These are phyloP conservation scores for Ammospiza maritima DNA, from an alignment of 2,797 vertebrate genomes.

Conservation along the genomic window DNA sequence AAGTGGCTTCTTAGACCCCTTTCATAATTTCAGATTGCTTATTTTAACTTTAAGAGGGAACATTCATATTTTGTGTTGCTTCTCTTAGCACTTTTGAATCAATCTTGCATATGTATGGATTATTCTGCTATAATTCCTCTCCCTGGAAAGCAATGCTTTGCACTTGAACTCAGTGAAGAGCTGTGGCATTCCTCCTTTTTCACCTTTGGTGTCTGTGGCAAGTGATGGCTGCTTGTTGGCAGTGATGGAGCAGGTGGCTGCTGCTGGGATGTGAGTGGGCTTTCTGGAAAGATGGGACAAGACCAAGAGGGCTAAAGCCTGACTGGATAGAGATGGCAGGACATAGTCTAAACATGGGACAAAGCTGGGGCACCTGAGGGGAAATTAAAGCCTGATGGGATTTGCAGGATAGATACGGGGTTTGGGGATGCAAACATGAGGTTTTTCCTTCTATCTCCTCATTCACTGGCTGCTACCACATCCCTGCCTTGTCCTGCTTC, in stretches of 20 bases:
- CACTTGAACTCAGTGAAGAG: not conserved
- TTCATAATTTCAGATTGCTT: not conserved
- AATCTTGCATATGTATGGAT: not conserved
- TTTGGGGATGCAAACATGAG: not conserved
- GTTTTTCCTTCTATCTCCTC: not conserved
- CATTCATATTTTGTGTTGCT: not conserved
- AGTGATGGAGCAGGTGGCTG: fast-evolving
- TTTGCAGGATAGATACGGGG: not conserved
- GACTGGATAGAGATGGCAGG: not conserved
- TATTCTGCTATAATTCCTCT: not conserved
- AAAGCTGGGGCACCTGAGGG: not conserved
- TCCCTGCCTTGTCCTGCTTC: not conserved
- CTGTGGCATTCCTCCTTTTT: not conserved
- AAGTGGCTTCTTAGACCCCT: not conserved
- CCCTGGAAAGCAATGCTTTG: not conserved
- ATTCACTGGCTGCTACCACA: not conserved
- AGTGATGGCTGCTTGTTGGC: not conserved
- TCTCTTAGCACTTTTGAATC: not conserved
- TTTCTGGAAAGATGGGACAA: not conserved
- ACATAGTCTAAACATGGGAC: fast-evolving
- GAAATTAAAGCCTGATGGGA: not conserved
- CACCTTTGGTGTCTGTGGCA: not conserved
- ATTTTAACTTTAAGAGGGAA: not conserved
- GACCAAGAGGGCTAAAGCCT: not conserved
- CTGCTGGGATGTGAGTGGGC: not conserved